These are phyloP conservation scores for Eupithecia subfuscata DNA, from an alignment of 2,888 invertebrate genomes.

Conservation along the genomic window DNA sequence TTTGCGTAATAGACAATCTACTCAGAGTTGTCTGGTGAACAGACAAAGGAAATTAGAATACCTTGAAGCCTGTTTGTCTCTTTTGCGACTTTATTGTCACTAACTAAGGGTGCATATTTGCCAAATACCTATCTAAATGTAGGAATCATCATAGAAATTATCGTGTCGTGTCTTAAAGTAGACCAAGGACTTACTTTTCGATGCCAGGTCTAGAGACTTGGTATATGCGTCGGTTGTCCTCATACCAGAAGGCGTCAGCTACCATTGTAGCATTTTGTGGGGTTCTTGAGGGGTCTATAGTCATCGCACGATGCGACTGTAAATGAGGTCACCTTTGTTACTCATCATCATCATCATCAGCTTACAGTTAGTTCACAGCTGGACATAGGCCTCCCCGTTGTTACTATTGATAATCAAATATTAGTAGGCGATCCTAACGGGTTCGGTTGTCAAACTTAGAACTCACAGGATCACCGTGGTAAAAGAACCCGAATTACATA, in stretches of 20 bases:
- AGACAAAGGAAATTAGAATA: background rate
- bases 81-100: background rate
- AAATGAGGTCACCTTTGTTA: conserved; percentile 7
- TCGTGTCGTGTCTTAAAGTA: background rate
- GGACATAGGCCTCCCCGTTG: too few species aligned
- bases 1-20: background rate
- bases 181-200: conserved; percentile 61
- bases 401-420: background rate
- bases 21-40: background rate
- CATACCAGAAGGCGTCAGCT: conserved; percentile 81
- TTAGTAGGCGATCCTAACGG: too few species aligned
- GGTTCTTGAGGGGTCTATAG: conserved; percentile 52
- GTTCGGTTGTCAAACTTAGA: too few species aligned
- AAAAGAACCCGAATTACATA: too few species aligned
- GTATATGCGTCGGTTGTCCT: conserved; percentile 80
- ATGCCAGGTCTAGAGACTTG: conserved; percentile 73
- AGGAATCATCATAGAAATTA: background rate
- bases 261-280: conserved; percentile 63
- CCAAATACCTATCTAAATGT: background rate
- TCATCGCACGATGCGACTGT: conserved; percentile 74
- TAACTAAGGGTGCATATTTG: background rate
- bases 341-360: too few species aligned
- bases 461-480: too few species aligned
- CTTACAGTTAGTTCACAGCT: too few species aligned
- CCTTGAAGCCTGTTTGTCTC: background rate